These are phyloP conservation scores for Saimiri boliviensis DNA, from an alignment of 2,113 vertebrate genomes.

Conservation along the genomic window DNA sequence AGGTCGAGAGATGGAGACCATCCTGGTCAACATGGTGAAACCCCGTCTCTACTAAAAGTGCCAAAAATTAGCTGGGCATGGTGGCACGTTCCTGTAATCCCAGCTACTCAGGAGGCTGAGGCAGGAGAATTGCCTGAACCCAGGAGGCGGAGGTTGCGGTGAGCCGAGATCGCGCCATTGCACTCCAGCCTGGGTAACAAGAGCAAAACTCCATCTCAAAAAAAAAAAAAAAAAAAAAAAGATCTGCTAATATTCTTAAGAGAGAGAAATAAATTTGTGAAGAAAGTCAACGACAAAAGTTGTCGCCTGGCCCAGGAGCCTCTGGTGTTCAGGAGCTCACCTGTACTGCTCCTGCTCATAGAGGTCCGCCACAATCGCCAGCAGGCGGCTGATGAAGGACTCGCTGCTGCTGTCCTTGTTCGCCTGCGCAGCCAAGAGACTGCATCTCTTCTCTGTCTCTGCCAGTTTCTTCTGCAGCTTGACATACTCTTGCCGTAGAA, in stretches of 20 bases:
- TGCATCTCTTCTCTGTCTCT: slow-evolving; percentile 94
- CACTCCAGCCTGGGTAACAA: too few species aligned
- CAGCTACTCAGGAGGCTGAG: too few species aligned
- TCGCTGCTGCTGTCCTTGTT: slow-evolving; percentile 87
- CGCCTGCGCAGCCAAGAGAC: slow-evolving; percentile 90
- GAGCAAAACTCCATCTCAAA: too few species aligned
- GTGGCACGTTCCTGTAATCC: too few species aligned
- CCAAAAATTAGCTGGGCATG: too few species aligned
- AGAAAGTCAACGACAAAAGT: not conserved
- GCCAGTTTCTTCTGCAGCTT: slow-evolving; percentile 98
- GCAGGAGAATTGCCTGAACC: too few species aligned
- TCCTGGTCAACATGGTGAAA: too few species aligned
- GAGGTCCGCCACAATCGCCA: slow-evolving; percentile 93
- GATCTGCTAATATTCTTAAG: not conserved
- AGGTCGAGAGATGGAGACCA: too few species aligned
- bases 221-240: too few species aligned
- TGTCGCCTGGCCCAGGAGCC: not conserved
- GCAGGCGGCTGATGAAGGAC: slow-evolving; percentile 95
- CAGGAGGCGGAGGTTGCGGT: too few species aligned
- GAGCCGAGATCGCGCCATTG: too few species aligned
- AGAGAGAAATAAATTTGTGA: not conserved
- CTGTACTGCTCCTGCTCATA: slow-evolving; percentile 98
- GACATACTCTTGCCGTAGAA: slow-evolving; percentile 98
- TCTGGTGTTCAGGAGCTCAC: slow-evolving; percentile 76
- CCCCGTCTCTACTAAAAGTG: too few species aligned